Conservation (phyloP, 2,113 vertebrate genomes). For the human (Homo sapiens) region DNA sequence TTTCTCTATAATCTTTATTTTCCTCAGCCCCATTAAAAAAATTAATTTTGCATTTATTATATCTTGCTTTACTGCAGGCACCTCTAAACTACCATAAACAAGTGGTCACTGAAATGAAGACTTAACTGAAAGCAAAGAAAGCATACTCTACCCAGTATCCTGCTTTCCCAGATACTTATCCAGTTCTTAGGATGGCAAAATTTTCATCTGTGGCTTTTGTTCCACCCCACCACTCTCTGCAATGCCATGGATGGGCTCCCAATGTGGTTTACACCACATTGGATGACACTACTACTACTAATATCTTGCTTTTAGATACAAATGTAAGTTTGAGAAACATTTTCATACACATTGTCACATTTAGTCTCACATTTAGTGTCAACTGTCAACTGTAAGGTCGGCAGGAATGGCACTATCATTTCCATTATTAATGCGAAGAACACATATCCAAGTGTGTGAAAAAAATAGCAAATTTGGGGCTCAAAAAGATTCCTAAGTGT, state of each 20-base stretch:
- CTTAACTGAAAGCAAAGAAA: neutral
- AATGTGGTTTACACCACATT: no score
- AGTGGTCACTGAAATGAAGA: no score
- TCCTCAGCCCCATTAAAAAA: no score
- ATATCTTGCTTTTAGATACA: neutral
- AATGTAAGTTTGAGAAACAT: neutral
- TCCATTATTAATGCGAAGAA: neutral
- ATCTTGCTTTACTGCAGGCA: neutral
- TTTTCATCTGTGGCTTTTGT: no score
- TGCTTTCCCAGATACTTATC: neutral
- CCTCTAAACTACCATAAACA: neutral
- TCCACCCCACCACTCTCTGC: no score
- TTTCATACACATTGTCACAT: no score
- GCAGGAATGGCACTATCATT: no score
- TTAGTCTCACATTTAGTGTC: neutral
- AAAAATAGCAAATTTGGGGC: neutral
- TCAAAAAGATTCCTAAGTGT: neutral
- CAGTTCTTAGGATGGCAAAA: rapidly evolving
- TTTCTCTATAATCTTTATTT: neutral
- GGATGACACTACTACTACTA: neutral
- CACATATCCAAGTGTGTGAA: no score
- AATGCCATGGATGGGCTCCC: neutral
- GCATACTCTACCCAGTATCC: neutral
- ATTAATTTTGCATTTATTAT: neutral
- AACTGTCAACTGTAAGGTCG: no score